phyloP scores from a whole-genome alignment of 2,888 invertebrate genomes.

The Hanleya hanleyi region DNA sequence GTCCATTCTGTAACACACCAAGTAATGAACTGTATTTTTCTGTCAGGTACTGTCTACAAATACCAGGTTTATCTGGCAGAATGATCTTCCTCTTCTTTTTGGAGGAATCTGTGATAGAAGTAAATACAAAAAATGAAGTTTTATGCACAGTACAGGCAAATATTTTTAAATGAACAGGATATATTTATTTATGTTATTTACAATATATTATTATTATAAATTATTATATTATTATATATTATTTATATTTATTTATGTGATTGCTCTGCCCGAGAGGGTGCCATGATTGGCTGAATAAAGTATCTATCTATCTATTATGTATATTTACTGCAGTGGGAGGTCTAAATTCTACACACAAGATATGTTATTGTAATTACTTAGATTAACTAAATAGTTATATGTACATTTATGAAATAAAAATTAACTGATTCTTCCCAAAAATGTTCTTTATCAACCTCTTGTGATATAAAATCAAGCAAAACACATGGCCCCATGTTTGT shows the following conservation, averaged over 20 bases:
- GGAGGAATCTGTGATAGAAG: neutral
- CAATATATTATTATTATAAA: too few species aligned
- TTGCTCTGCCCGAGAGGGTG: too few species aligned
- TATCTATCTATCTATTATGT: neutral
- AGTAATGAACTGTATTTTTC: neutral
- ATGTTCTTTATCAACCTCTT: neutral
- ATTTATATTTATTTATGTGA: too few species aligned
- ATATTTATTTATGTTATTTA: too few species aligned
- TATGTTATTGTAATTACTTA: too few species aligned
- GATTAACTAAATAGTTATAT: neutral
- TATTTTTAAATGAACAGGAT: too few species aligned
- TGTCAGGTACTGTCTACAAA: conserved; percentile 6
- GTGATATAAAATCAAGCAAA: conserved; percentile 3
- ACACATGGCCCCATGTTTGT: conserved; percentile 2
- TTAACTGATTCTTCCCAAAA: neutral
- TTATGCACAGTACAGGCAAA: neutral
- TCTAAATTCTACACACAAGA: too few species aligned
- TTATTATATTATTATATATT: too few species aligned
- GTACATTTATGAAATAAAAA: neutral
- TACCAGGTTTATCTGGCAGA: conserved; percentile 8
- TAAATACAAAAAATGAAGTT: neutral
- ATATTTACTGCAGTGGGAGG: neutral
- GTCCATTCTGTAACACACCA: neutral
- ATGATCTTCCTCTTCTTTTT: conserved; percentile 1
- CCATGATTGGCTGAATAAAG: neutral